These are phyloP conservation scores for Craterocephalus amniculus DNA, from an alignment of 2,797 vertebrate species.

Conservation along the genomic window DNA sequence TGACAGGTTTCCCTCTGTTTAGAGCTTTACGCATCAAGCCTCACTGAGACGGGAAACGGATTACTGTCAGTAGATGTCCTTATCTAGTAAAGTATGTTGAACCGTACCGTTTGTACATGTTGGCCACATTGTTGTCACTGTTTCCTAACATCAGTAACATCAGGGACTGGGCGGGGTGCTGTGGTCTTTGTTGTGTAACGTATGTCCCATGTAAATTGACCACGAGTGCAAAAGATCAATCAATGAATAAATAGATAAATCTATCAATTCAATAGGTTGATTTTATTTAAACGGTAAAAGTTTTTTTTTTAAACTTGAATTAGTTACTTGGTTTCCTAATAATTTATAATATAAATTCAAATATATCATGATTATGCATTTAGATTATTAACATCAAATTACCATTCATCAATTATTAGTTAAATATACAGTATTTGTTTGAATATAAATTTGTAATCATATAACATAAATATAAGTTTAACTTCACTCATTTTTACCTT, in stretches of 20 bases:
- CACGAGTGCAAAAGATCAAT: not conserved
- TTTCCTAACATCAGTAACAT: not conserved
- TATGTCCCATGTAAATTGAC: not conserved
- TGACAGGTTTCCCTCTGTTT: not conserved
- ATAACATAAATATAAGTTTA: no score
- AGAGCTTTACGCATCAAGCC: not conserved
- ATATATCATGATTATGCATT: no score
- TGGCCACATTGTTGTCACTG: not conserved
- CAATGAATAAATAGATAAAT: not conserved
- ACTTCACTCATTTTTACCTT: no score
- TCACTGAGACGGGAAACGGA: not conserved
- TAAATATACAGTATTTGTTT: no score
- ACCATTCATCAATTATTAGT: no score
- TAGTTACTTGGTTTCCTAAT: no score
- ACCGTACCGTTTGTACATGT: not conserved
- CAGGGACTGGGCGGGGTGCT: not conserved
- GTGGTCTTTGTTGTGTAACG: conserved; percentile 4
- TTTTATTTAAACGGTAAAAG: not conserved
- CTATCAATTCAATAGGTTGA: not conserved
- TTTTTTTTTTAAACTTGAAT: no score
- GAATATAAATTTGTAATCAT: no score
- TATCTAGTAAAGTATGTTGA: not conserved
- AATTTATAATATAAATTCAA: no score
- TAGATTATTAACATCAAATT: no score
- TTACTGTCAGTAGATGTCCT: not conserved